Evolutionary conservation across 1,140 invertebrate species (phyloP), one percentile per base, ranked within the genome.

Genomic region (Bombus turneri): DNA sequence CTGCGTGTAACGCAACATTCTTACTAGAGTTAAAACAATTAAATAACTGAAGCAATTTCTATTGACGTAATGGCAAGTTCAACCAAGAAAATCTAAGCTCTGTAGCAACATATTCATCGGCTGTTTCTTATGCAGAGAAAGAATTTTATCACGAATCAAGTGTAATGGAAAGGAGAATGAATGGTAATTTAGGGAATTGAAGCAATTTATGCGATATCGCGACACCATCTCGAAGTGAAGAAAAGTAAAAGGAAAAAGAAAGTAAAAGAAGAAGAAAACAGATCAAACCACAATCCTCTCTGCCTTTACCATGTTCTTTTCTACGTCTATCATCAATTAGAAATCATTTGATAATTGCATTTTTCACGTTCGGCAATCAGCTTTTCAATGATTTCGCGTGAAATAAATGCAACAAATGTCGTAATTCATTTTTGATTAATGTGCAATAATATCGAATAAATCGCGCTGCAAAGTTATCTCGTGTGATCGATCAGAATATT

Each of bases 121-220:
- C 15, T 25, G 28, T 62, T 62, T 41, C 47, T 41, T 39, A 59
- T n/a, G 15, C 18, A 15, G 13, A 39, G 28, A 22, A 62, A 12
- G 25, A 43, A 72, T 77, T 59, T 77, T 41, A 28, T 62, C 28
- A 3, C 28, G 13, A 3, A 10, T 25, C 47, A 37, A 22, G 34
- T 37, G 8, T 39, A 37, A 62, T 62, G 25, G 57, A 53, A 59
- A 59, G 47, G 47, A 76, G 57, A 57, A 62, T 31, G 75, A 77
- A 77, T 77, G 57, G 75, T 77, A 39, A 77, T 77, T 62, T 59
- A 77, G 12, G 57, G 41, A 77, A 77, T 77, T 77, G 75, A 15
- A 57, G 25, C 75, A 77, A 77, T 77, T 77, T 77, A 25, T n/a
- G 37, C 25, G 12, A 47, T 25, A 25, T 18, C 28, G 31, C 73